A percentile compares a stretch with the other conserved stretches of the same genome.
Evolutionary conservation across 2,113 vertebrate species (phyloP).

Genomic region (Odobenus rosmarus): DNA sequence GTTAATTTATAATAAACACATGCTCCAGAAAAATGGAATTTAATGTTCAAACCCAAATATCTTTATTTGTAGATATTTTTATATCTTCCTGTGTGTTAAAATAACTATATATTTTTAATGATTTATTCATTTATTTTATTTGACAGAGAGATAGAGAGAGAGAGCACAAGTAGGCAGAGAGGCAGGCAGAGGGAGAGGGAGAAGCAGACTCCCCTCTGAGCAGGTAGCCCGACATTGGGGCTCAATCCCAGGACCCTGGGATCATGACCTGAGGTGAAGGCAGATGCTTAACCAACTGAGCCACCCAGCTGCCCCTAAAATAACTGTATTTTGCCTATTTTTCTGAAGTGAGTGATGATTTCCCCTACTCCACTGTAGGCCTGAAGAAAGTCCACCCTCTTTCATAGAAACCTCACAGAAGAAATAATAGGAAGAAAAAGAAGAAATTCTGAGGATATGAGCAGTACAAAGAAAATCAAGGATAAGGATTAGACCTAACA

Average conservation of each 20-base stretch:
- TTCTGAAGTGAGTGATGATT: neutral
- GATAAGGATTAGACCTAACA: neutral
- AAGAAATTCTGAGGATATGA: neutral
- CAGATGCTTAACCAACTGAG: too few relatives aligned
- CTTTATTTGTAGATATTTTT: neutral
- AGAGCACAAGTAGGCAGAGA: too few relatives aligned
- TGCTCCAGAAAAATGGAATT: neutral
- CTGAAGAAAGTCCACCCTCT: neutral
- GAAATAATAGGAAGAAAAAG: neutral
- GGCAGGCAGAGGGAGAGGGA: too few relatives aligned
- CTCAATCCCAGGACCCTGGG: too few relatives aligned
- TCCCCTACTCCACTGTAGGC: neutral
- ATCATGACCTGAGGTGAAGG: too few relatives aligned
- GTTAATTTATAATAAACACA: neutral
- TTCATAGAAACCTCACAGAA: conserved; percentile 35
- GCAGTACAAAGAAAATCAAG: neutral
- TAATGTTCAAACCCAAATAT: neutral
- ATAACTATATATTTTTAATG: too few relatives aligned
- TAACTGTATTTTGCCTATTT: neutral
- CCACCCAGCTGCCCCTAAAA: neutral
- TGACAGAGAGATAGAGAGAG: too few relatives aligned
- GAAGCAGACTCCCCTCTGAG: too few relatives aligned
- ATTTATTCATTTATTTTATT: too few relatives aligned
- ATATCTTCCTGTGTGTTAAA: neutral
- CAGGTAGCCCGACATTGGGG: too few relatives aligned